These are phyloP conservation scores for Erebia ligea DNA, from an alignment of 2,888 invertebrate species.

Conservation along the genomic window DNA sequence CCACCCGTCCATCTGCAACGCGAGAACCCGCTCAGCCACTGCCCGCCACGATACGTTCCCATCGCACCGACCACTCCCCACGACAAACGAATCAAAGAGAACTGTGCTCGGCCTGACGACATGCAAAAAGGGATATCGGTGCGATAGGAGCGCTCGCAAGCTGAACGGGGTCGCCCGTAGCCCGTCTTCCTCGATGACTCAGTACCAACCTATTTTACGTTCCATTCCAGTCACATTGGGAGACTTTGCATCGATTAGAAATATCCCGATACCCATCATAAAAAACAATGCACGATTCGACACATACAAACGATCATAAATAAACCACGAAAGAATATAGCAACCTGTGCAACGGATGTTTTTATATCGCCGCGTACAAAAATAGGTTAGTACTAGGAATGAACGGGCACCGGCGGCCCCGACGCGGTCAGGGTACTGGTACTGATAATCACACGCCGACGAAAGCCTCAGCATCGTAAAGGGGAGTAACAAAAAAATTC, in stretches of 20 bases:
- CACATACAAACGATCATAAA: conserved; percentile 34
- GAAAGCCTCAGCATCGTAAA: conserved; percentile 83
- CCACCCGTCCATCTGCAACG: conserved; percentile 79
- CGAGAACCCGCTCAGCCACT: conserved; percentile 78
- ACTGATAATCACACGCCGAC: conserved; percentile 80
- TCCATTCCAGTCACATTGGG: conserved; percentile 37
- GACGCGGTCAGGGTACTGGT: conserved; percentile 80
- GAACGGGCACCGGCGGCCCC: conserved; percentile 73
- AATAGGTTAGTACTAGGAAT: conserved; percentile 78
- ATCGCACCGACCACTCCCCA: conserved; percentile 77
- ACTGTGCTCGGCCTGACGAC: neutral
- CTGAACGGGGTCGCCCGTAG: conserved; percentile 67
- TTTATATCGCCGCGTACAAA: conserved; percentile 54
- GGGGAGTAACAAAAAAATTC: conserved; percentile 71
- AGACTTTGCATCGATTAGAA: conserved; percentile 18
- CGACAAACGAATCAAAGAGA: conserved; percentile 32
- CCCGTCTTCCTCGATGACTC: conserved; percentile 66
- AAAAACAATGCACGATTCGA: conserved; percentile 26
- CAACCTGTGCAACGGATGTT: conserved; percentile 47
- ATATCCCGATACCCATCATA: conserved; percentile 15
- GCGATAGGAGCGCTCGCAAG: conserved; percentile 79
- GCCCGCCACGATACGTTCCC: conserved; percentile 70
- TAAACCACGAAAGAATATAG: conserved; percentile 39
- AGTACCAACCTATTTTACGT: conserved; percentile 66
- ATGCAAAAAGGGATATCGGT: conserved; percentile 68